Conservation (phyloP, 1,140 invertebrate genomes). For the Bombus soroeensis region DNA sequence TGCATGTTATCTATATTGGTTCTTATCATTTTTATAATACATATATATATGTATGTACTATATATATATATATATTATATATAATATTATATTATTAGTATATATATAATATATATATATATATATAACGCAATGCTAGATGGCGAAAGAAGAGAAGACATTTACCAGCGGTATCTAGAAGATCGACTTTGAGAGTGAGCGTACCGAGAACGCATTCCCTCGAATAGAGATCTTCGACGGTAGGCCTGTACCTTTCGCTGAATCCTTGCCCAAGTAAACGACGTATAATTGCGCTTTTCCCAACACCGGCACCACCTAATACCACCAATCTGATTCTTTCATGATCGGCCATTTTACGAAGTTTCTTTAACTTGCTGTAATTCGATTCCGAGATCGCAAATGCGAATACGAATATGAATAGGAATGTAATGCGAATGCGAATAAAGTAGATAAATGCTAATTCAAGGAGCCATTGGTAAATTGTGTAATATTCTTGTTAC, state of each 20-base stretch:
- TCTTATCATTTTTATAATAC: too few species aligned
- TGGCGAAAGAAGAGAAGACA: not conserved
- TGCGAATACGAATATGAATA: slow-evolving; percentile 18
- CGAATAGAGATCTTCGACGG: slow-evolving; percentile 95
- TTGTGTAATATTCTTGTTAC: not conserved
- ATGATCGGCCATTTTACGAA: slow-evolving; percentile 85
- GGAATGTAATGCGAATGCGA: not conserved
- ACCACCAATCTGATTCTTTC: slow-evolving; percentile 93
- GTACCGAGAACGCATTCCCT: slow-evolving; percentile 91
- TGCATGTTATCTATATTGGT: not conserved
- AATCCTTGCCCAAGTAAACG: slow-evolving; percentile 94
- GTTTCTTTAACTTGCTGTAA: slow-evolving; percentile 3
- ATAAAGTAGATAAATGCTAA: not conserved
- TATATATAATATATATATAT: too few species aligned
- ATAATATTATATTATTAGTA: too few species aligned
- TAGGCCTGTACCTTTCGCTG: slow-evolving; percentile 92
- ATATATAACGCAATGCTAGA: not conserved
- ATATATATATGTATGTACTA: too few species aligned
- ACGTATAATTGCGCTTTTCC: slow-evolving; percentile 94
- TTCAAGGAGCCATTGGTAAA: slow-evolving; percentile 49
- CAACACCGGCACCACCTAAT: slow-evolving; percentile 91
- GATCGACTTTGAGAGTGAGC: slow-evolving; percentile 92
- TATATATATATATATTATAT: too few species aligned
- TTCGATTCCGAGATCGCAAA: not conserved
- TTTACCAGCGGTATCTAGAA: slow-evolving; percentile 91